Evolutionary conservation across 2,797 vertebrate species (phyloP), one percentile per base, ranked within the genome.

Genomic region (Paguma larvata): DNA sequence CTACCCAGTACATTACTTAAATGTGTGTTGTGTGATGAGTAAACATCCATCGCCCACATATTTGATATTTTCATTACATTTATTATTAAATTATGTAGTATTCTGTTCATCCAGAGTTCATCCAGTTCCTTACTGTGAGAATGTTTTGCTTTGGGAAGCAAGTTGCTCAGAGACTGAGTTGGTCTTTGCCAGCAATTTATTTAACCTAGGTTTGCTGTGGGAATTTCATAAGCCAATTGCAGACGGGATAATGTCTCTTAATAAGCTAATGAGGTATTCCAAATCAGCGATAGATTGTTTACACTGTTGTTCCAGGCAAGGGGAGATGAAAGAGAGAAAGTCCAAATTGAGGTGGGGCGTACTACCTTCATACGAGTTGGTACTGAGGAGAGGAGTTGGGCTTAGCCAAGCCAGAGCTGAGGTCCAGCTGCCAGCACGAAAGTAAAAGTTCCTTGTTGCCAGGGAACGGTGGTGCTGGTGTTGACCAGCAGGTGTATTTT

Each of bases 61-160:
- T 78, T 92, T 94, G 77, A 21, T 53, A 30, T 83, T 94, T 73
- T 88, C 41, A 48, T 86, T 51, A 73, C 46, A 34, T 63, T 90
- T 93, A 30, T 65, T 38, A 48, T 48, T 85, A 14, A 85, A n/a
- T 75, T 63, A 30, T 44, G 2, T 7, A 51, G 27, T 91, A 62
- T 95, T 72, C 82, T 18, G 56, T 87, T 38, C 38, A 83, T 87
- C 62, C 30, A 82, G 72, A 65, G 32, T 85, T 85, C 75, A 59
- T 46, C 10, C 9, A 48, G 4, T 92, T 89, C 59, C 91, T 95
- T 72, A 59, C 14, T 89, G 67, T 73, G 75, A 92, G 63, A 48
- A 19, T 51, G 30, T 78, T 51, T 51, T 78, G 46, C 32, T 51
- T 51, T 51, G 75, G 32, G 75, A n/a, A 30, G 30, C 75, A 78